These are phyloP conservation scores for Hycleus phaleratus DNA, from an alignment of 1,140 invertebrate species.

Conservation along the genomic window DNA sequence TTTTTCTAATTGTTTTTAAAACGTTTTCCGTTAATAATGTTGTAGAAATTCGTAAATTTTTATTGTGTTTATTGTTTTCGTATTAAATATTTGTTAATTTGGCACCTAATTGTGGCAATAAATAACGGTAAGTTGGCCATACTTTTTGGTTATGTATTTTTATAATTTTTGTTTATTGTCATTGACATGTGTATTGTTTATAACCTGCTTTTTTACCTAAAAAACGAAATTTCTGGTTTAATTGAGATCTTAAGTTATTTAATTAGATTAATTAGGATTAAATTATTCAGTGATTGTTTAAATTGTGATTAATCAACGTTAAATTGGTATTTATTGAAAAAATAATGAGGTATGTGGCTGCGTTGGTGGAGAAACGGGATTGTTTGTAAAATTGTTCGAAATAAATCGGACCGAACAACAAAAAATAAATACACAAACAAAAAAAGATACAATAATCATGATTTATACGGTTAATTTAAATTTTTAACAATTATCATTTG, in stretches of 20 bases:
- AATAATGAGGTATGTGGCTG: conserved; percentile 5
- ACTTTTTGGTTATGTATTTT: conserved; percentile 25
- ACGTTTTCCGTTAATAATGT: neutral
- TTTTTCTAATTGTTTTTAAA: conserved; percentile 1
- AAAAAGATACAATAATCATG: too few relatives aligned
- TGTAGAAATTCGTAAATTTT: conserved; percentile 1
- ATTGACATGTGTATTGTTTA: conserved; percentile 22
- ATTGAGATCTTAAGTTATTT: too few relatives aligned
- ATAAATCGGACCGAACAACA: too few relatives aligned
- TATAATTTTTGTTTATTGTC: conserved; percentile 21
- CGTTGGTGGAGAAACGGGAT: conserved; percentile 8
- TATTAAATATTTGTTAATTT: neutral
- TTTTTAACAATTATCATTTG: too few relatives aligned
- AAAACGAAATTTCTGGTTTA: too few relatives aligned
- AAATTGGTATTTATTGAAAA: neutral
- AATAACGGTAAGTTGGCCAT: conserved; percentile 21
- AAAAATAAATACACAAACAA: too few relatives aligned
- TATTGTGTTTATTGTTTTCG: conserved; percentile 1
- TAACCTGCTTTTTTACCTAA: neutral
- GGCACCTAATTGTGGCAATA: neutral
- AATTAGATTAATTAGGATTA: too few relatives aligned
- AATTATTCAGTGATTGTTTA: too few relatives aligned
- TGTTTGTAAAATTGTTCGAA: neutral
- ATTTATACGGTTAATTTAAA: too few relatives aligned
- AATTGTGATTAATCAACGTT: too few relatives aligned